Conservation (phyloP, 92 coral and sea anemone genomes). For the Paramuricea clavata region DNA sequence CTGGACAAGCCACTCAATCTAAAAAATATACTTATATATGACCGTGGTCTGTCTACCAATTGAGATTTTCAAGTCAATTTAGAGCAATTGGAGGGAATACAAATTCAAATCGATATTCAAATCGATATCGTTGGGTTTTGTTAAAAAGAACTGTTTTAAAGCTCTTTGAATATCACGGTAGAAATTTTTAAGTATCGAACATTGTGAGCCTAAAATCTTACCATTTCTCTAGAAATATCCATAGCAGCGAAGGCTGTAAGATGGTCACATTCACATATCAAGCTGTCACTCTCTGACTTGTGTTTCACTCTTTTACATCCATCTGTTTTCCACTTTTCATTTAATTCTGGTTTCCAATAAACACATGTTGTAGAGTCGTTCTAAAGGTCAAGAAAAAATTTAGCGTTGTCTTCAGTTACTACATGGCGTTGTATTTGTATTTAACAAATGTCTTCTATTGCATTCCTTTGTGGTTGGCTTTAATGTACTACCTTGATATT, state of each 20-base stretch:
- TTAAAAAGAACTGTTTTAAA: no score
- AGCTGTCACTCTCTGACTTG: background rate
- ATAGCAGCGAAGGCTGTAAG: constrained; percentile 46
- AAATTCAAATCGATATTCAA: no score
- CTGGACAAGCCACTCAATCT: no score
- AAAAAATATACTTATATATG: no score
- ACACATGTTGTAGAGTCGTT: background rate
- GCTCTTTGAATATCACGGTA: no score
- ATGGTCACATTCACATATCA: constrained; percentile 50
- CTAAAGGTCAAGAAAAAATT: background rate
- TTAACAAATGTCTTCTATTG: background rate
- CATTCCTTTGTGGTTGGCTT: background rate
- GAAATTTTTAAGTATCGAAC: no score
- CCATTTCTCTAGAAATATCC: constrained; percentile 31
- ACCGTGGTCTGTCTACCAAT: no score
- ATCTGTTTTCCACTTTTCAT: constrained; percentile 16
- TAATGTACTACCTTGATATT: background rate
- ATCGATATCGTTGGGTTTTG: no score
- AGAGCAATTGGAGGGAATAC: no score
- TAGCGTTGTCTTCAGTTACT: background rate
- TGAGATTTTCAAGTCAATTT: no score
- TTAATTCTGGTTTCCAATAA: constrained; percentile 39
- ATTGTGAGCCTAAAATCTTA: background rate
- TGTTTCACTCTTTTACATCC: constrained; percentile 29
- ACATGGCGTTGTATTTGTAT: no score